Evolutionary conservation across 2,113 vertebrate genomes (phyloP).

Genomic region (Hipposideros armiger): DNA sequence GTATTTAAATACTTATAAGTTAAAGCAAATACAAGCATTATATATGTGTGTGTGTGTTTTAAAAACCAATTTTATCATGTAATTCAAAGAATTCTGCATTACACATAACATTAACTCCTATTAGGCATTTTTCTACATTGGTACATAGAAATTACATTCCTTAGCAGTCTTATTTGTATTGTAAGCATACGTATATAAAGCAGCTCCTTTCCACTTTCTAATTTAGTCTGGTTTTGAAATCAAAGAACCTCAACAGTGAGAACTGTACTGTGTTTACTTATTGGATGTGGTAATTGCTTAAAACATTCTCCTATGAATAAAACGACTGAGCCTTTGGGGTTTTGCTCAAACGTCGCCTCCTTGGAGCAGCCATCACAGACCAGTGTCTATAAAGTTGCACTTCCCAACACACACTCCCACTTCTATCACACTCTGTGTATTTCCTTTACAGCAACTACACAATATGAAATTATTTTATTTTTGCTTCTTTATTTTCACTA

Average conservation of each 20-base stretch:
- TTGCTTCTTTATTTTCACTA: slow-evolving; percentile 23
- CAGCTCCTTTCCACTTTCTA: not conserved
- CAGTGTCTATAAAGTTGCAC: not conserved
- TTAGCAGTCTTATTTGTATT: slow-evolving; percentile 10
- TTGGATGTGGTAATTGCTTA: not conserved
- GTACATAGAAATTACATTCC: not conserved
- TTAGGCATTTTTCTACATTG: not conserved
- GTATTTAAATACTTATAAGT: not conserved
- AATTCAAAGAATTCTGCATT: not conserved
- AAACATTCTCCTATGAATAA: slow-evolving; percentile 35
- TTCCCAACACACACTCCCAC: not conserved
- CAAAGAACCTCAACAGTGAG: not conserved
- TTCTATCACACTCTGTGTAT: not conserved
- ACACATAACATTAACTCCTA: not conserved
- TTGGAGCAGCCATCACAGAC: not conserved
- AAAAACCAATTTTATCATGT: not conserved
- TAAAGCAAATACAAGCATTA: not conserved
- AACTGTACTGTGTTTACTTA: not conserved
- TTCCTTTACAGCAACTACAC: not conserved
- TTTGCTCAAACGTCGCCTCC: not conserved
- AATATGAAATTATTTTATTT: not conserved
- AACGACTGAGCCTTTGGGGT: not conserved
- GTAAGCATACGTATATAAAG: not conserved
- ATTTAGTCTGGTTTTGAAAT: slow-evolving; percentile 31
- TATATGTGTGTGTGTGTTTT: not conserved